phyloP scores from a whole-genome alignment of 2,888 invertebrate genomes.

The Lepidochitona cinerea region DNA sequence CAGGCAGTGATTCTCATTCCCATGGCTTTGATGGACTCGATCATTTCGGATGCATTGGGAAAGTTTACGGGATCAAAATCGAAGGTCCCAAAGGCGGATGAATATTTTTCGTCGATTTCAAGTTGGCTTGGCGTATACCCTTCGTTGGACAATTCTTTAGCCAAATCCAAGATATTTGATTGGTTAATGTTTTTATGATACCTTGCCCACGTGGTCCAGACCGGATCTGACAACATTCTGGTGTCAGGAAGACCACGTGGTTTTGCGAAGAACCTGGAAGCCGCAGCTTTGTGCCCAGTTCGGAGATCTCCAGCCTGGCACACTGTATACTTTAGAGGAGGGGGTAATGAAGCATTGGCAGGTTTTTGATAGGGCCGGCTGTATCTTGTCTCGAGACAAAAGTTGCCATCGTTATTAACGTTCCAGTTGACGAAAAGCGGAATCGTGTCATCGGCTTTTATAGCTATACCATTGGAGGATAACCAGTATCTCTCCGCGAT shows the following conservation, averaged over 20 bases:
- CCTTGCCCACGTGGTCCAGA: slow-evolving; percentile 91
- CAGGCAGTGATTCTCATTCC: slow-evolving; percentile 36
- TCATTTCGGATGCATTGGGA: slow-evolving; percentile 37
- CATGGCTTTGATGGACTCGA: slow-evolving; percentile 17
- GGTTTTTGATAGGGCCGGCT: slow-evolving; percentile 38
- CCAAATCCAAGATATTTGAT: slow-evolving; percentile 40
- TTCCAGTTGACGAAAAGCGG: slow-evolving; percentile 86
- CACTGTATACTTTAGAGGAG: slow-evolving; percentile 75
- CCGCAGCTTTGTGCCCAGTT: slow-evolving; percentile 77
- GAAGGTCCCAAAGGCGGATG: slow-evolving; percentile 86
- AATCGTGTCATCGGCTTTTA: slow-evolving; percentile 77
- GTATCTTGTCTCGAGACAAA: slow-evolving; percentile 48
- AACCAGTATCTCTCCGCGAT: slow-evolving; percentile 75
- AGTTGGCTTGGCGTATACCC: slow-evolving; percentile 54
- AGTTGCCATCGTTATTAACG: slow-evolving; percentile 71
- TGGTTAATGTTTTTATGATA: slow-evolving; percentile 81
- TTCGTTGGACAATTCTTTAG: slow-evolving; percentile 37
- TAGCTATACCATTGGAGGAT: slow-evolving; percentile 79
- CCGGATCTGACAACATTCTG: slow-evolving; percentile 82
- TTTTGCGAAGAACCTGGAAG: slow-evolving; percentile 75
- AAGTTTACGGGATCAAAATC: slow-evolving; percentile 76
- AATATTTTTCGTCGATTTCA: slow-evolving; percentile 89
- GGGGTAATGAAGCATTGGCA: background rate
- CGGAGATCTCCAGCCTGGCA: slow-evolving; percentile 77
- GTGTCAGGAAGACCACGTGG: slow-evolving; percentile 74